These are phyloP conservation scores for Drosophila maculinotata DNA, from an alignment of 2,888 invertebrate genomes.

Conservation along the genomic window DNA sequence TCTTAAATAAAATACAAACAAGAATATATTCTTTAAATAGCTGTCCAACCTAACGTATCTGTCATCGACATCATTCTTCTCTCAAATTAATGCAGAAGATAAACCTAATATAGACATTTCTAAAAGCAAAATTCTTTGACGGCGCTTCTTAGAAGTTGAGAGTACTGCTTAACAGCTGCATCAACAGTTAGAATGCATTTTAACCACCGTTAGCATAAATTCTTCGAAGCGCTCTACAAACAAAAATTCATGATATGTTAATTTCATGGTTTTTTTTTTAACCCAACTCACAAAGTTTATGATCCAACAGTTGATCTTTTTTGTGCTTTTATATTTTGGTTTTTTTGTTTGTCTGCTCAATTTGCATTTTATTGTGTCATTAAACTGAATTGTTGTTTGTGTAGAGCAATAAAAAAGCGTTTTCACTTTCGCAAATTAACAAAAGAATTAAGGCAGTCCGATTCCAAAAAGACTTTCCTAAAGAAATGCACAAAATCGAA, in stretches of 20 bases:
- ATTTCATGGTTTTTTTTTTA: slow-evolving; percentile 23
- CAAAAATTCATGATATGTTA: slow-evolving; percentile 45
- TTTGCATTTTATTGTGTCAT: slow-evolving; percentile 60
- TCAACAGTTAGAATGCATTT: slow-evolving; percentile 65
- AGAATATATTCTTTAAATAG: not conserved
- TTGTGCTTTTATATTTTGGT: slow-evolving; percentile 32
- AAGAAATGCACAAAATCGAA: slow-evolving; percentile 45
- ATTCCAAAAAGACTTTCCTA: slow-evolving; percentile 34
- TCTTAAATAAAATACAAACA: not conserved
- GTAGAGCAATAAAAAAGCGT: slow-evolving; percentile 49
- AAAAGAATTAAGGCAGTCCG: slow-evolving; percentile 43
- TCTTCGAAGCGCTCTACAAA: slow-evolving; percentile 29
- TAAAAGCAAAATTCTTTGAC: slow-evolving; percentile 7
- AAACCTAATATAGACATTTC: slow-evolving; percentile 6
- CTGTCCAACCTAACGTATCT: not conserved
- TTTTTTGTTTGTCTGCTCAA: slow-evolving; percentile 18
- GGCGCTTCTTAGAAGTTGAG: slow-evolving; percentile 34
- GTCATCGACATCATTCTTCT: slow-evolving; percentile 2
- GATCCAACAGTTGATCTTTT: slow-evolving; percentile 45
- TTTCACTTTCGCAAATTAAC: slow-evolving; percentile 77
- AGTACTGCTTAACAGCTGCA: slow-evolving; percentile 36
- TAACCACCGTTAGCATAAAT: slow-evolving; percentile 53
- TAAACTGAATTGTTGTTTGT: slow-evolving; percentile 21
- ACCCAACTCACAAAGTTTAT: slow-evolving; percentile 28
- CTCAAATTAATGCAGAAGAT: not conserved